Base-by-base conservation (phyloP, 2,113 vertebrate genomes). In the Physeter macrocephalus region DNA sequence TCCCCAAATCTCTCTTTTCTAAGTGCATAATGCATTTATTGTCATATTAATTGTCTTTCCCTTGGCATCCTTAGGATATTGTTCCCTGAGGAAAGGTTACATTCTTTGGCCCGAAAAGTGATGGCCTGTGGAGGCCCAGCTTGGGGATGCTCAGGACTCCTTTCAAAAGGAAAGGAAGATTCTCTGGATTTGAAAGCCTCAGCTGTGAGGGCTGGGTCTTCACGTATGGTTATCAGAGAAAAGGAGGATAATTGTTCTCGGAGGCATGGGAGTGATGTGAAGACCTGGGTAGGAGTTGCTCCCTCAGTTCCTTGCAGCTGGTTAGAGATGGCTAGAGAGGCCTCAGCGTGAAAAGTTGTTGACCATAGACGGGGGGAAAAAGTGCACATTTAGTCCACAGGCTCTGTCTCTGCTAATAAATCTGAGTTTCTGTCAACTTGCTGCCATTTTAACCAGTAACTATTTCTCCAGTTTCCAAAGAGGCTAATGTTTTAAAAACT, bases 1-100 rank as follows among this genome's bases (percentile, higher is more conserved):
- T 95, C 97, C 54, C 77, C 97, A 98, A 96, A 95, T 39, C 5
- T 97, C 21, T 97, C 61, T 93, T 95, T 98, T 98, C 86, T 97
- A 97, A 81, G 39, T 89, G 72, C 67, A 94, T 61, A 93, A 95
- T 94, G 31, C 13, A 61, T 97, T 97, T 14, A 96, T 97, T 98
- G 98, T 97, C 92, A 97, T 66, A 83, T 94, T 98, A 95, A 97
- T 97, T 97, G 41, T 95, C 92, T 96, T 97, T 90, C 72, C 83
- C 34, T 1, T 83, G 88, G 89, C 34, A 94, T 95, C 92, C 46
- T 95, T 94, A 67, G 23, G 29, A 59, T 23, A 69, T 1, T 86
- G 46, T 31, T 96, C 75, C 64, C 57, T 93, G 43, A 97, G 18
- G 91, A 97, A 97, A 93, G 2, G 6, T 97, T 96, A 66, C 11